Percentiles rank a stretch among this genome's conserved stretches.
These are phyloP conservation scores for Siniperca knerii DNA, from an alignment of 2,113 vertebrate species.

Conservation along the genomic window DNA sequence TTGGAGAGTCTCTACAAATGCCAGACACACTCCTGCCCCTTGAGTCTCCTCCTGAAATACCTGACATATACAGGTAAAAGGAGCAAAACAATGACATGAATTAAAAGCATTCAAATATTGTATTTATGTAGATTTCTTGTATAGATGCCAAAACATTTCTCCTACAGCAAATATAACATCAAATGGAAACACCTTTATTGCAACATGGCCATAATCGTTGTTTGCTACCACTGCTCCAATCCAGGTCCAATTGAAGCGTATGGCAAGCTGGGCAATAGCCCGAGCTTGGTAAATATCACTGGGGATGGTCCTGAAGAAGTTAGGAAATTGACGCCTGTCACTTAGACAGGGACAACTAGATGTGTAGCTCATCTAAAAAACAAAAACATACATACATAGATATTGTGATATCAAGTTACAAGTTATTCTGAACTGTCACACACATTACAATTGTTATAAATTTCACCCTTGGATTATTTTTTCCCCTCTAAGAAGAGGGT, in stretches of 20 bases:
- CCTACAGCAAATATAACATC: not conserved
- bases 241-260: constrained; percentile 84
- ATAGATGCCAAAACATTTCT: not conserved
- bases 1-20: constrained; percentile 79
- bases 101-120: not conserved
- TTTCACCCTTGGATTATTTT: not conserved
- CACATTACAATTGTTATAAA: not conserved
- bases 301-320: constrained; percentile 86
- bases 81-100: not conserved
- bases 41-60: constrained; percentile 77
- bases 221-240: constrained; percentile 82
- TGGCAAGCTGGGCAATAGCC: constrained; percentile 79
- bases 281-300: constrained; percentile 83
- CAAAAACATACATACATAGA: not conserved
- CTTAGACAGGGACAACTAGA: constrained; percentile 83
- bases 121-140: not conserved
- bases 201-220: constrained; percentile 80
- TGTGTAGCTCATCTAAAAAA: constrained; percentile 82
- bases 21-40: constrained; percentile 77
- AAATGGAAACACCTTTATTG: constrained; percentile 70
- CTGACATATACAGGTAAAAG: constrained; percentile 42
- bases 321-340: constrained; percentile 79
- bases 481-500: not conserved
- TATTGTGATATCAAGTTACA: not conserved
- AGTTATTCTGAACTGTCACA: not conserved